These are phyloP conservation scores for Drosophila parthenogenetica DNA, from an alignment of 2,888 invertebrate genomes.

Conservation along the genomic window DNA sequence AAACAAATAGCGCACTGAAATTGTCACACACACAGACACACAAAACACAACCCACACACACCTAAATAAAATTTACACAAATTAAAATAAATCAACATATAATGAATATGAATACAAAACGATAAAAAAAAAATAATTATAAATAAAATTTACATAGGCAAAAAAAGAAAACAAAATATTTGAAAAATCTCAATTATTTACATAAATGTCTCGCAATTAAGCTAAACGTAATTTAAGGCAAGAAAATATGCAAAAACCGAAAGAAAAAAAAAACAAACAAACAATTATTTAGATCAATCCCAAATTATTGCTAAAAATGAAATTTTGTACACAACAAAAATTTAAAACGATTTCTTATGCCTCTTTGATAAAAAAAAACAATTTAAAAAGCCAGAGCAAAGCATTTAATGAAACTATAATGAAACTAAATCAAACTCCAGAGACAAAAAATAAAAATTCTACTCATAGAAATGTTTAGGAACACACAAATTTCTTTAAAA, in stretches of 20 bases:
- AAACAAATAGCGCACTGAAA: constrained; percentile 55
- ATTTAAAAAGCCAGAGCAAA: constrained; percentile 65
- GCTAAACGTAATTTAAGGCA: constrained; percentile 71
- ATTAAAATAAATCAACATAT: constrained; percentile 18
- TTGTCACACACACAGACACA: constrained; percentile 45
- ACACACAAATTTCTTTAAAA: background rate
- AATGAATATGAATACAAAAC: constrained; percentile 32
- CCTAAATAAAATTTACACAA: constrained; percentile 74
- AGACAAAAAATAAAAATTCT: background rate
- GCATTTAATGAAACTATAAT: constrained; percentile 54
- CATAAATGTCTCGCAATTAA: constrained; percentile 81
- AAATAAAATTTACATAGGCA: constrained; percentile 77
- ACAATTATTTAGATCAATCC: constrained; percentile 54
- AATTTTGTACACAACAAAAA: constrained; percentile 50
- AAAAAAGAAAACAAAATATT: constrained; percentile 57
- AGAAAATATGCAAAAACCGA: constrained; percentile 55
- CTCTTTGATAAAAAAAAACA: constrained; percentile 50
- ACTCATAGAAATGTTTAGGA: background rate
- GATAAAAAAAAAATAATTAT: constrained; percentile 47
- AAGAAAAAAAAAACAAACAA: constrained; percentile 22
- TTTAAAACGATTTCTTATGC: constrained; percentile 29
- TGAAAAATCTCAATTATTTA: constrained; percentile 80
- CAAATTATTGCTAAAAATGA: constrained; percentile 56
- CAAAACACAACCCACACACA: constrained; percentile 46
- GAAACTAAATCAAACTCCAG: constrained; percentile 7